Percentiles rank a stretch among this genome's conserved stretches.
Evolutionary conservation across 1,140 invertebrate species (phyloP).

Genomic region (Apis dorsata): DNA sequence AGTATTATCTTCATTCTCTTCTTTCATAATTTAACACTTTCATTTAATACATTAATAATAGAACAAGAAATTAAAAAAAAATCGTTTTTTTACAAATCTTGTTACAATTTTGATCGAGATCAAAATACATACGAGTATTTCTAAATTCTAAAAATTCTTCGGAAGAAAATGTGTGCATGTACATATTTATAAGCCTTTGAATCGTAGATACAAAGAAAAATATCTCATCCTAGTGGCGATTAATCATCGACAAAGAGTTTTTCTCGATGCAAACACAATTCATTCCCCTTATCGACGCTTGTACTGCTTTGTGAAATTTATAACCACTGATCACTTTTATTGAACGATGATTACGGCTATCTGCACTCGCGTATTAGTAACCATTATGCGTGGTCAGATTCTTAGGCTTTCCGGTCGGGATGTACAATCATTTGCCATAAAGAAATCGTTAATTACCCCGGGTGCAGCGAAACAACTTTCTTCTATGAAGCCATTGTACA

Average conservation of each 20-base stretch:
- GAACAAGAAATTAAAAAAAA: background rate
- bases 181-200: background rate
- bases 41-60: too few species aligned
- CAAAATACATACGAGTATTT: too few species aligned
- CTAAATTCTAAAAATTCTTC: too few species aligned
- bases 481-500: background rate
- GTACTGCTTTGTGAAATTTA: background rate
- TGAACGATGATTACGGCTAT: constrained; percentile 30
- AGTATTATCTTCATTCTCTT: too few species aligned
- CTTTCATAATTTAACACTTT: too few species aligned
- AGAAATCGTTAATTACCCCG: constrained; percentile 5
- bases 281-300: constrained; percentile 5
- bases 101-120: too few species aligned
- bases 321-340: constrained; percentile 24
- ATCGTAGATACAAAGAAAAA: background rate
- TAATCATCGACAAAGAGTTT: constrained; percentile 25
- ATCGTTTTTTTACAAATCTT: too few species aligned
- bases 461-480: background rate
- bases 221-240: background rate
- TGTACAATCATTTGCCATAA: background rate
- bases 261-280: constrained; percentile 9
- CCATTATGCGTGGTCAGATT: background rate
- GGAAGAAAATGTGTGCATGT: too few species aligned
- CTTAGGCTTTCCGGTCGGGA: background rate
- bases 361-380: background rate